Evolutionary conservation across 2,797 vertebrate species (phyloP).

Genomic region (Neosilurus mollespiculum): DNA sequence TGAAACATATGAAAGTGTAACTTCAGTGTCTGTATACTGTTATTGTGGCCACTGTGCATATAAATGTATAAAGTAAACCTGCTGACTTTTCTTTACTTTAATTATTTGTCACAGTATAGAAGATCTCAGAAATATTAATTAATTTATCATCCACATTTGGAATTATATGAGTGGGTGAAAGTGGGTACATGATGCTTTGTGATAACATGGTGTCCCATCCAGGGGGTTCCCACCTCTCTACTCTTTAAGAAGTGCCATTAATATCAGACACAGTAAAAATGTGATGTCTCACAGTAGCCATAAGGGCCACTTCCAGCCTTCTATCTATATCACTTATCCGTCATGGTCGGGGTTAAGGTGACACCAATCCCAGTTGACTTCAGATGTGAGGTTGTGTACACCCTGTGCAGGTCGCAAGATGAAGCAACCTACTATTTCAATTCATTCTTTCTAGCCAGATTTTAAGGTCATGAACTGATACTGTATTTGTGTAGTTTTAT

Average conservation of each 20-base stretch:
- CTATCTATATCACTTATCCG: no score
- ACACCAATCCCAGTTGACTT: no score
- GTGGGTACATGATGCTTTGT: neutral
- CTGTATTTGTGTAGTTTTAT: neutral
- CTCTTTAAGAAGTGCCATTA: neutral
- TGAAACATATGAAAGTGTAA: neutral
- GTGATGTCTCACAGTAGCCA: neutral
- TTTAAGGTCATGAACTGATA: neutral
- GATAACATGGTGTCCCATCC: neutral
- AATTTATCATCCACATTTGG: neutral
- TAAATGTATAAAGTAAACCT: neutral
- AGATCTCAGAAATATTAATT: neutral
- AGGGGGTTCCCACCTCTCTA: neutral
- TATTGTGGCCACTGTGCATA: neutral
- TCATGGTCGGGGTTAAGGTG: no score
- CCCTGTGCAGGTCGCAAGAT: no score
- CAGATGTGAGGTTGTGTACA: no score
- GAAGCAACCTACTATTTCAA: neutral
- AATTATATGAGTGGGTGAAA: neutral
- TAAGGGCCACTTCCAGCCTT: no score
- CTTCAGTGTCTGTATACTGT: neutral
- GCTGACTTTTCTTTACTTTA: neutral
- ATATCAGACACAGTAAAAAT: neutral
- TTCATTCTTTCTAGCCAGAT: neutral
- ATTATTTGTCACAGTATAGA: neutral